These are phyloP conservation scores for Erebia epiphron DNA, from an alignment of 2,888 invertebrate genomes.

Conservation along the genomic window DNA sequence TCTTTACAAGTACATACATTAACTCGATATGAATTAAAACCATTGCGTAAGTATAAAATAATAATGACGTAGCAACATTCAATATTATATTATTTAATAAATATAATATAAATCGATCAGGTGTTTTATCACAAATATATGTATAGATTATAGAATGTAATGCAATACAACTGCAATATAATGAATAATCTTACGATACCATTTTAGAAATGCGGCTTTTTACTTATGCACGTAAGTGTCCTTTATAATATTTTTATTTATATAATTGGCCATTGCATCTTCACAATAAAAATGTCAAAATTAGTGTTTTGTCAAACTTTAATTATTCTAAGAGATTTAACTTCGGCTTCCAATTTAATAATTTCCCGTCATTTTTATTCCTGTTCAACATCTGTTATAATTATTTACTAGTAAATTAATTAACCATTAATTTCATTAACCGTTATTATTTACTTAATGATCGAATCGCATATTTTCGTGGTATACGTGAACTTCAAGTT, in stretches of 20 bases:
- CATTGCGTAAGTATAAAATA: conserved; percentile 10
- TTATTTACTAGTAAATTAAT: too few relatives aligned
- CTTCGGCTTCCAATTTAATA: too few relatives aligned
- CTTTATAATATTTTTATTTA: not conserved
- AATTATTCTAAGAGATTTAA: too few relatives aligned
- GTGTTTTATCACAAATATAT: conserved; percentile 28
- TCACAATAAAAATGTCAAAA: not conserved
- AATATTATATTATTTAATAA: not conserved
- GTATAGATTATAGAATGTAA: conserved; percentile 32
- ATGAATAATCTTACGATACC: conserved; percentile 32
- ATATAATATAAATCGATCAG: not conserved
- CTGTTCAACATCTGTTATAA: too few relatives aligned
- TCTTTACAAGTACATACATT: not conserved
- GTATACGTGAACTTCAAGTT: too few relatives aligned
- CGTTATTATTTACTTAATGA: too few relatives aligned
- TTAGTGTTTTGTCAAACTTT: not conserved
- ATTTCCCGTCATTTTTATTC: too few relatives aligned
- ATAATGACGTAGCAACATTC: conserved; percentile 10
- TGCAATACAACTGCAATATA: conserved; percentile 36
- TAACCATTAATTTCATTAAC: too few relatives aligned
- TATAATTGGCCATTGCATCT: not conserved
- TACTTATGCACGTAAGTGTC: conserved; percentile 37
- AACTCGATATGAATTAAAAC: not conserved
- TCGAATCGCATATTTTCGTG: too few relatives aligned
- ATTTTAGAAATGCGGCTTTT: conserved; percentile 38